phyloP scores from a whole-genome alignment of 2,888 invertebrate species.

The Lamellibrachia columna region DNA sequence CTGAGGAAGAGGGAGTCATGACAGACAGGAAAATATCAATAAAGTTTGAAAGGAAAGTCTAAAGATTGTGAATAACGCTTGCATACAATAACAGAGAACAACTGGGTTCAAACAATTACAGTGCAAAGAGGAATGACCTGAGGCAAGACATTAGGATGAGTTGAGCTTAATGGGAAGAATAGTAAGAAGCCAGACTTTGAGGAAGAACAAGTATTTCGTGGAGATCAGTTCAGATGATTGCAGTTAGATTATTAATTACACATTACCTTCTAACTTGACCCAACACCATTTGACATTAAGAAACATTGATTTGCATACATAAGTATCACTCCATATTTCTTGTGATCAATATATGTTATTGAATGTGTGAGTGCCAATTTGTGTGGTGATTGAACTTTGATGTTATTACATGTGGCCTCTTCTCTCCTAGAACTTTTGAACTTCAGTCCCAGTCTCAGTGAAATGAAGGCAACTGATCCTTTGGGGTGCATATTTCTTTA shows the following conservation, averaged over 20 bases:
- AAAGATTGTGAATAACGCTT: too few relatives aligned
- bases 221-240: not conserved
- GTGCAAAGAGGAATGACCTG: not conserved
- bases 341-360: not conserved
- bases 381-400: too few relatives aligned
- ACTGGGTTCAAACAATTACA: not conserved
- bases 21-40: not conserved
- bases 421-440: too few relatives aligned
- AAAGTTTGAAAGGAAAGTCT: too few relatives aligned
- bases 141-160: not conserved
- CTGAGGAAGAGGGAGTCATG: not conserved
- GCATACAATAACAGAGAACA: not conserved
- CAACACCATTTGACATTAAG: not conserved
- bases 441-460: too few relatives aligned
- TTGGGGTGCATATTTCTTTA: too few relatives aligned
- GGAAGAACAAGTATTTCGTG: not conserved
- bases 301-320: not conserved
- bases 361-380: too few relatives aligned
- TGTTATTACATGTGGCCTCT: too few relatives aligned
- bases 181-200: not conserved
- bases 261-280: not conserved
- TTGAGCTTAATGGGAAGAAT: not conserved
- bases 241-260: not conserved
- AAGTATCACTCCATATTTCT: not conserved
- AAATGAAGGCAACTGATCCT: too few relatives aligned